These are phyloP conservation scores for Tyrannus savana DNA, from an alignment of 2,113 vertebrate genomes.

Conservation along the genomic window DNA sequence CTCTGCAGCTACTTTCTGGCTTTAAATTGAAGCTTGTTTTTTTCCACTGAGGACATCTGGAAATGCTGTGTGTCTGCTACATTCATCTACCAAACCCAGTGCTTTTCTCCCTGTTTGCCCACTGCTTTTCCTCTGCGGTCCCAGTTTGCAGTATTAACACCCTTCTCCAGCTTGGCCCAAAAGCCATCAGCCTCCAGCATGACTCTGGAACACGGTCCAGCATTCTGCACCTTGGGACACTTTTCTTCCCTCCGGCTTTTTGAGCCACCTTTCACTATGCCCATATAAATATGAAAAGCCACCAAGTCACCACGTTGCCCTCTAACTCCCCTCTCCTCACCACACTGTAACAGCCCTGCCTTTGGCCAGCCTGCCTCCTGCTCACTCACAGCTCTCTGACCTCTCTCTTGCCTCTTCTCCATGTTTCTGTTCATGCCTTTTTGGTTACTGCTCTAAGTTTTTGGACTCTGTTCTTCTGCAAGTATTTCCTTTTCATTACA, in stretches of 20 bases:
- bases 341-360: not conserved
- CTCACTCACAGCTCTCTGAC: not conserved
- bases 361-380: not conserved
- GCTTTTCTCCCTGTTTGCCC: not conserved
- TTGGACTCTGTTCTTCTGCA: not conserved
- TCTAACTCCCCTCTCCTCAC: not conserved
- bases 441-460: not conserved
- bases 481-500: not conserved
- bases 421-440: not conserved
- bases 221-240: not conserved
- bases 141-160: not conserved
- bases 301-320: not conserved
- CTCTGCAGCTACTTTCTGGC: not conserved
- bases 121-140: not conserved
- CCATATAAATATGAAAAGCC: not conserved
- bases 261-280: not conserved
- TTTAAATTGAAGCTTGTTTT: not conserved
- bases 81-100: not conserved
- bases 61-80: not conserved
- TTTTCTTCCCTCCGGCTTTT: not conserved
- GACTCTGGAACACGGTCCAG: accelerated
- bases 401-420: not conserved
- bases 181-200: not conserved
- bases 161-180: not conserved
- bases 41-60: not conserved